These are phyloP conservation scores for Pyrrhia umbra DNA, from an alignment of 2,888 invertebrate genomes.

Conservation along the genomic window DNA sequence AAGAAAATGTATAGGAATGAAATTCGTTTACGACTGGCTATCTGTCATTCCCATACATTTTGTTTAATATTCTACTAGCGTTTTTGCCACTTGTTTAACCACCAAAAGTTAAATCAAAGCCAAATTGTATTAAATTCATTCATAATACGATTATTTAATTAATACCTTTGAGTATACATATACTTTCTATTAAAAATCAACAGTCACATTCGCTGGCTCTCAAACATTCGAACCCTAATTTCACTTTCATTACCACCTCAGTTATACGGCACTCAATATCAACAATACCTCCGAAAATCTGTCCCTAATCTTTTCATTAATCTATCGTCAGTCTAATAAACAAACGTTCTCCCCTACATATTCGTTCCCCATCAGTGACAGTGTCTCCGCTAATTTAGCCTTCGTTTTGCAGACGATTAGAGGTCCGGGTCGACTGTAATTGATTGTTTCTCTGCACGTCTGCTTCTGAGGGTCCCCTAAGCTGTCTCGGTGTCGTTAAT, in stretches of 20 bases:
- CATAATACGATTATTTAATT: too few species aligned
- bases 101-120: too few species aligned
- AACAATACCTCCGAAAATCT: constrained; percentile 30
- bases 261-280: constrained; percentile 3
- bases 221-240: constrained; percentile 8
- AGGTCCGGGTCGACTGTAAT: constrained; percentile 63
- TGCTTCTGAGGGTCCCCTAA: constrained; percentile 50
- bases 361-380: constrained; percentile 67
- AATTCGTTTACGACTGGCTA: too few species aligned
- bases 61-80: too few species aligned
- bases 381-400: constrained; percentile 71
- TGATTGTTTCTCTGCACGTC: constrained; percentile 67
- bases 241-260: constrained; percentile 29
- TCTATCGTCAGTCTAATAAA: constrained; percentile 43
- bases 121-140: not conserved
- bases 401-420: constrained; percentile 72
- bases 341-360: constrained; percentile 39
- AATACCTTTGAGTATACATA: too few species aligned
- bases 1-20: too few species aligned
- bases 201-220: too few species aligned
- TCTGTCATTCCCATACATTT: too few species aligned
- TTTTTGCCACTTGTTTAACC: too few species aligned
- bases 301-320: constrained; percentile 57
- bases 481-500: constrained; percentile 43
- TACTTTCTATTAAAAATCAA: too few species aligned